Percentiles rank a stretch among this genome's conserved stretches.
phyloP scores from a whole-genome alignment of 2,888 invertebrate genomes.

The Meghimatium bilineatum region DNA sequence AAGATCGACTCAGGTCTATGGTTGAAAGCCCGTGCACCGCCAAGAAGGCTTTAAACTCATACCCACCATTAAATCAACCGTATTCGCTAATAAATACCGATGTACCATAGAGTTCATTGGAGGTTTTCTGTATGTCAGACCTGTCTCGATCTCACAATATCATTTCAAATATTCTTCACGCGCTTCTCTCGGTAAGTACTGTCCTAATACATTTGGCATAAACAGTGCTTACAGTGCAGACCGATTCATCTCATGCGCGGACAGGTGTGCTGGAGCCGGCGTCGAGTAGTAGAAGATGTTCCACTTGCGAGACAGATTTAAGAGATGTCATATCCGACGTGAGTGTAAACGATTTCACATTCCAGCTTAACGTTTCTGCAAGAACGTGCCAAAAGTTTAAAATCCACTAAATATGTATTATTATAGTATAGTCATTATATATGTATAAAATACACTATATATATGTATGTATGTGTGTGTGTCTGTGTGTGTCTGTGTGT shows the following conservation, averaged over 20 bases:
- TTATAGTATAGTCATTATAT: neutral
- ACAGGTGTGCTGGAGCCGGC: constrained; percentile 1
- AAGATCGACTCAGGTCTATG: no score
- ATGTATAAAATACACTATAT: neutral
- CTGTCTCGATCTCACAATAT: neutral
- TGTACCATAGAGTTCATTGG: no score
- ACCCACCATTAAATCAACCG: no score
- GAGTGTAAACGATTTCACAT: neutral
- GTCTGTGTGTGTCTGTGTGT: no score
- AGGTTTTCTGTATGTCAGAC: neutral
- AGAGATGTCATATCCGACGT: neutral
- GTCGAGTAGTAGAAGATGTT: neutral
- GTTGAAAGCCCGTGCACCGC: no score
- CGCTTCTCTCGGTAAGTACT: neutral
- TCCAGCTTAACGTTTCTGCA: neutral
- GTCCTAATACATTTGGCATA: neutral
- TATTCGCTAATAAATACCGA: no score
- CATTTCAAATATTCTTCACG: neutral
- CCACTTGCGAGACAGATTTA: neutral
- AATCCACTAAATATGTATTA: neutral
- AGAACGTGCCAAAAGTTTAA: neutral
- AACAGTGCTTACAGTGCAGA: neutral
- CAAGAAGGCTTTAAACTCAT: no score
- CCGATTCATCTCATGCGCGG: neutral
- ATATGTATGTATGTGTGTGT: no score